Evolutionary conservation across 1,140 invertebrate species (phyloP), one percentile per base, ranked within the genome.

Genomic region (Chionoecetes opilio): DNA sequence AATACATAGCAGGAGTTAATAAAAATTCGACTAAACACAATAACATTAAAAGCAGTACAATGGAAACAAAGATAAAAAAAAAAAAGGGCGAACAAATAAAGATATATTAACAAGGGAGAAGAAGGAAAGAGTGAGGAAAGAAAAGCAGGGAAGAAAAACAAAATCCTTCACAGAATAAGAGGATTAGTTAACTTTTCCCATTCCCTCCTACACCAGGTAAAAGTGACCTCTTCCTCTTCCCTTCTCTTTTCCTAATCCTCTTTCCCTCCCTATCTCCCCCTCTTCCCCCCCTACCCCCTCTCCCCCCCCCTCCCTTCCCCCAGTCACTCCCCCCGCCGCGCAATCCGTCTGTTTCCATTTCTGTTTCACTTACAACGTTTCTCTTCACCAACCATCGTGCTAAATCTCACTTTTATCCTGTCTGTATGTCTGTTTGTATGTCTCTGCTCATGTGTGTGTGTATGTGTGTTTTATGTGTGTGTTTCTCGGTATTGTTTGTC

Each of bases 151-250:
- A 75, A n/a, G 63, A 75, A 75, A 75, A 75, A 75, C 63, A 75
- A 75, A 75, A 75, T 26, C 63, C 63, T 75, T 75, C 63, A 75
- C 63, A 75, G 63, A 75, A n/a, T 75, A 75, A 75, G 63, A 26
- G 63, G 63, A 75, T 75, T 75, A 75, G 63, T 75, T 75, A 75
- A 75, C 63, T 75, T 75, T 75, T 75, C 63, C 63, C n/a, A 75
- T 75, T 75, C 63, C 63, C 63, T 75, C n/a, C 63, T 75, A 75
- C 63, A 75, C 63, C 63, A 75, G n/a, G 63, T 75, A 75, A 75
- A 75, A 75, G 63, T 75, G 63, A 75, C 63, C 63, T 75, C 21
- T n/a, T 75, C n/a, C 63, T 75, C n/a, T n/a, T 75, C n/a, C n/a
- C 21, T n/a, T 75, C n/a, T n/a, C n/a, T n/a, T 26, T n/a, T 75